These are phyloP conservation scores for Heterohyrax brucei DNA, from an alignment of 2,797 vertebrate genomes.

Conservation along the genomic window DNA sequence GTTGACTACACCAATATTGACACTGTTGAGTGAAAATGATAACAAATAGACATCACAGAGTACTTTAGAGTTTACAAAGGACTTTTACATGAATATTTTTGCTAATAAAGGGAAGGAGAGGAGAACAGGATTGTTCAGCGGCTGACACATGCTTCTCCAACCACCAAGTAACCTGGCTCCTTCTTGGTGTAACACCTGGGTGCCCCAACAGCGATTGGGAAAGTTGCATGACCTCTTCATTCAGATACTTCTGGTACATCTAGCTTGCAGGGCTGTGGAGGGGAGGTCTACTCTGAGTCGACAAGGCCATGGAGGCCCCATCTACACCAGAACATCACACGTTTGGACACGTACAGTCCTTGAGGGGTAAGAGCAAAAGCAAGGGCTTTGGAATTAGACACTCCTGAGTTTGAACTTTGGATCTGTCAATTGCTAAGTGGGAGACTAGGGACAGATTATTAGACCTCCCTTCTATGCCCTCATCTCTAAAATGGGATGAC, in stretches of 20 bases:
- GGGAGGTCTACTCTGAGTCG: neutral
- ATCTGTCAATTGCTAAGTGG: neutral
- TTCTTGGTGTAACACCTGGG: neutral
- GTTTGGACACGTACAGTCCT: neutral
- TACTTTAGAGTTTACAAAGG: neutral
- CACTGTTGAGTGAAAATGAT: neutral
- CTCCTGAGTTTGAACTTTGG: neutral
- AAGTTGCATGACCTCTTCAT: neutral
- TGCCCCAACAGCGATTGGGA: neutral
- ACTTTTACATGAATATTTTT: neutral
- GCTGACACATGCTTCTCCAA: neutral
- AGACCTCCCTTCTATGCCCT: neutral
- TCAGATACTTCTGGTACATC: neutral
- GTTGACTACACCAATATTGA: neutral
- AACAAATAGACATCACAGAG: neutral
- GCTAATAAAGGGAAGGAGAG: neutral
- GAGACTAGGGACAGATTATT: neutral
- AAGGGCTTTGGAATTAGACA: neutral
- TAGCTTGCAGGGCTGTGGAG: no score
- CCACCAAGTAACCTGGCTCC: neutral
- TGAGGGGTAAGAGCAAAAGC: neutral
- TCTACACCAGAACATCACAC: neutral
- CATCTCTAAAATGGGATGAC: neutral
- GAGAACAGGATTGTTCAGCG: neutral
- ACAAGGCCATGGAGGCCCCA: neutral